Conservation (phyloP, 2,888 invertebrate genomes). For the Himalopsyche tibetana region DNA sequence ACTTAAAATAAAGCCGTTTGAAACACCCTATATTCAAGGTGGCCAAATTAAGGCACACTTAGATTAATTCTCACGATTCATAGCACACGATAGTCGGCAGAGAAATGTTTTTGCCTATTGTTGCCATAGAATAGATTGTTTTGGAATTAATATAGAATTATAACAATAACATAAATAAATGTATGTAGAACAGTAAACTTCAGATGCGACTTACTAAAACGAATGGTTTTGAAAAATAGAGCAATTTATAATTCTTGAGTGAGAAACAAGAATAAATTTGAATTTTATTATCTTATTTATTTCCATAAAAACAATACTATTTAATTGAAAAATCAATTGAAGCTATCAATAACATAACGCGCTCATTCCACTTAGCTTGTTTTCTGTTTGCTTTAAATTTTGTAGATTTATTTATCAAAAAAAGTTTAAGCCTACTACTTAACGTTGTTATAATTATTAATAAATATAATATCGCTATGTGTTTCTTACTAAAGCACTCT, state of each 20-base stretch:
- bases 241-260: not conserved
- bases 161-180: slow-evolving; percentile 15
- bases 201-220: not conserved
- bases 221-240: not conserved
- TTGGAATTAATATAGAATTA: not conserved
- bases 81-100: slow-evolving; percentile 34
- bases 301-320: too few species aligned
- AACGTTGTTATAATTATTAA: too few species aligned
- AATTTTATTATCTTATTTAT: not conserved
- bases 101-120: not conserved
- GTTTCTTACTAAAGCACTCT: too few species aligned
- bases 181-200: slow-evolving; percentile 1
- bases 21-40: slow-evolving; percentile 5
- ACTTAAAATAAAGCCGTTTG: not conserved
- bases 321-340: too few species aligned
- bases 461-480: too few species aligned
- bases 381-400: too few species aligned
- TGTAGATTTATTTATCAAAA: too few species aligned
- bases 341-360: too few species aligned
- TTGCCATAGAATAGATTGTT: slow-evolving; percentile 21
- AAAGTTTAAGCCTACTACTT: too few species aligned
- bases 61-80: slow-evolving; percentile 38
- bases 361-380: too few species aligned
- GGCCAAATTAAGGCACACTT: slow-evolving; percentile 32
- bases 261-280: not conserved